Evolutionary conservation across 2,113 vertebrate genomes (phyloP).

Genomic region (Callocephalon fimbriatum): DNA sequence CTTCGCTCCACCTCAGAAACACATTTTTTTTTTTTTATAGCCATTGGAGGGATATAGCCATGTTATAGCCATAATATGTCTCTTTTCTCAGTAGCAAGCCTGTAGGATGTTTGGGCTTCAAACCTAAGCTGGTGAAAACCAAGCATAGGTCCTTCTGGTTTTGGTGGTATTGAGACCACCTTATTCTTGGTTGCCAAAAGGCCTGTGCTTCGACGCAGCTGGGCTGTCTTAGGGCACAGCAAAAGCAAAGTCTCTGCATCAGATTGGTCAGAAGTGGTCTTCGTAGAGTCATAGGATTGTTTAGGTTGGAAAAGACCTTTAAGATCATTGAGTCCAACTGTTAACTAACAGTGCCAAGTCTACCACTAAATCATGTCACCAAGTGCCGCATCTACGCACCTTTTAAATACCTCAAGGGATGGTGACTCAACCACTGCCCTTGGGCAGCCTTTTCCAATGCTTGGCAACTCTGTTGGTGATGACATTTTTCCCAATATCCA

Average conservation of each 20-base stretch:
- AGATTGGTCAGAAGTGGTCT: background rate
- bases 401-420: background rate
- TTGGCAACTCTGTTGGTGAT: background rate
- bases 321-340: background rate
- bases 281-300: background rate
- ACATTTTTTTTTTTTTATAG: background rate
- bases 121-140: background rate
- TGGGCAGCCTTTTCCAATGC: background rate
- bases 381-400: background rate
- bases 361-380: background rate
- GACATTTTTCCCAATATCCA: background rate
- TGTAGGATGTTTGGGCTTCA: background rate
- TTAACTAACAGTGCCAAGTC: background rate
- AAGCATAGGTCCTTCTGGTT: background rate
- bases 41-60: background rate
- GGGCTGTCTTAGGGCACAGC: background rate
- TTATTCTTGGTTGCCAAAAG: background rate
- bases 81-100: background rate
- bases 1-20: background rate
- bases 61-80: background rate
- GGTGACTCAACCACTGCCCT: background rate
- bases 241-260: background rate
- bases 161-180: background rate
- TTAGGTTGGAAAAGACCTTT: background rate
- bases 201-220: background rate